Base-by-base conservation (phyloP, 37 sponge, comb jelly and placozoan species). In the Cladorhizidae sp. region DNA sequence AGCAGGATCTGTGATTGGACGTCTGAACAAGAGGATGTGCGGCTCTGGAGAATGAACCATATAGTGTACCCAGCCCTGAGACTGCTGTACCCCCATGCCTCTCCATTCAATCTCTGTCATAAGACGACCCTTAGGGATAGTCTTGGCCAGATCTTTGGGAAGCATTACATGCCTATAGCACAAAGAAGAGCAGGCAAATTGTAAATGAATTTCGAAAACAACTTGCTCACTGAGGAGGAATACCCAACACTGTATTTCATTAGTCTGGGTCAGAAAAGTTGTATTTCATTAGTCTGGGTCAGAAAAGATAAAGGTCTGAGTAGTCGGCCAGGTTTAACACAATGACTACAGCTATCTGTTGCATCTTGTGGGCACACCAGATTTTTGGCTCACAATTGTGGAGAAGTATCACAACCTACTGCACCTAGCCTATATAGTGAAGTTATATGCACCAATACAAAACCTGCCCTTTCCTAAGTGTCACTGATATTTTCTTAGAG, bases 51-150 rank as follows among this genome's bases (percentile, higher is more conserved):
- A 74, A 76, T 97, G 98, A 39, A 87, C 3, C 98, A 97, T 97
- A 78, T 97, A 97, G 82, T 97, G 95, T 1, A 92, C 50, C 98
- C 98, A 97, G 18, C 98, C 98, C 35, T 89, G 90, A 1, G 95
- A 94, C 72, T 97, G 98, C 80, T 94, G 95, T 2, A 97, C 95
- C 8, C 98, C 98, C 6, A 97, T 70, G 18, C 80, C 56, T 54
- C 98, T 80, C 98, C 98, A 97, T 74, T 97, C 98, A 0, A 38
- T 49, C 61, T 97, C 98, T 1, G 88, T 33, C 98, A 97, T 97
- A 29, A 97, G 83, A 17, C 77, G 57, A 15, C 86, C 75, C 57
- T 80, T 89, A 9, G 98, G 98, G 9, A 97, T 90, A 51, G 68
- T 36, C 64, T 92, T 89, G 31, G 87, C 87, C 6, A 97, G 62